Base-by-base conservation (phyloP, 2,113 vertebrate genomes). In the Psilopsiagon aurifrons region DNA sequence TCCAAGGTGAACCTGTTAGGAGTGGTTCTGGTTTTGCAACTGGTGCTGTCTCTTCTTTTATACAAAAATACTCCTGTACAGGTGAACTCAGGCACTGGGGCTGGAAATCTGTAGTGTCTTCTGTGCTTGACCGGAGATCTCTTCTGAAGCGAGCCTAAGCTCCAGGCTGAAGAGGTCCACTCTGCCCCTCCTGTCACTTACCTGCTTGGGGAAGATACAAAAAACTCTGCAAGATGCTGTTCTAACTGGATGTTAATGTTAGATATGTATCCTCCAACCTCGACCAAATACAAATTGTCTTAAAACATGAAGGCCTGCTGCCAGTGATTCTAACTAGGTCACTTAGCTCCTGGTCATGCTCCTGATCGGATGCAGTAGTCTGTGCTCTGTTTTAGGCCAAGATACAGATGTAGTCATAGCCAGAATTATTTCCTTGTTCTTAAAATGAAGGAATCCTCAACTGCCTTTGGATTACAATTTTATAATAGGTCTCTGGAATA, bases 51-150 rank as follows among this genome's bases (percentile, higher is more conserved):
- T 84, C 39, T 28, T 9, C 29, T 91, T 68, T 51, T 63, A 51
- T 47, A 35, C 33, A 55, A 55, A 81, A 85, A 10, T 41, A 25
- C 11, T 63, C 6, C 33, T 0, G 0, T 76, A 57, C 8, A 43
- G 13, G 16, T 0, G 0, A 10, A 43, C 10, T 75, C 1, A 1
- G 1, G 1, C 17, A 33, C n/a, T 46, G 59, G 39, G 85, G 29
- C 46, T 75, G 57, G 39, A 69, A 71, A 33, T 57, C 54, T 76
- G 43, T 49, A 46, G 4, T 51, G 11, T 64, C 29, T 57, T 80
- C 33, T 44, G 24, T 85, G 13, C 44, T 47, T 73, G 35, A 19
- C 8, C 20, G 11, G 9, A 31, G 11, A 29, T 69, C 33, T 73
- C 20, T 59, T 68, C 47, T 46, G 67, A 51, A 27, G 46, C 17